phyloP scores from a whole-genome alignment of 2,113 vertebrate species.

The Etia nguti region DNA sequence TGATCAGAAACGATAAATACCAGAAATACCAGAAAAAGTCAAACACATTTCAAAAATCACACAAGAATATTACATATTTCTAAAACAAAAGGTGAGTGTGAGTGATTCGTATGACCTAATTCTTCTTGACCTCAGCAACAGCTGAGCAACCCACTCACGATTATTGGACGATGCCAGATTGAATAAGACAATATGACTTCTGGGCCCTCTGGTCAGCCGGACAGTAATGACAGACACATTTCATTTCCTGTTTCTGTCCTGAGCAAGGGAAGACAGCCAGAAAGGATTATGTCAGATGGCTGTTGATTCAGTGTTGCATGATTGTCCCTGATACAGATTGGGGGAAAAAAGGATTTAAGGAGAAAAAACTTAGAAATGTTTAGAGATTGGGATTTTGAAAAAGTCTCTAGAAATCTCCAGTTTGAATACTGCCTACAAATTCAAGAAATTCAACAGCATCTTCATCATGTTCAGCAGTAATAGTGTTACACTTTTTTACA shows the following conservation, averaged over 20 bases:
- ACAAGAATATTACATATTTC: background rate
- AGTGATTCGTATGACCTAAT: background rate
- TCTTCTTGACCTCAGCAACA: background rate
- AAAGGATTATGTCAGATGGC: slow-evolving; percentile 26
- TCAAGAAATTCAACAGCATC: background rate
- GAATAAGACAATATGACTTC: background rate
- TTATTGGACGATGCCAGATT: background rate
- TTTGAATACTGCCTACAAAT: background rate
- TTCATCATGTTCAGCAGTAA: background rate
- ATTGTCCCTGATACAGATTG: background rate
- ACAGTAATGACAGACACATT: background rate
- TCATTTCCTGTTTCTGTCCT: slow-evolving; percentile 31
- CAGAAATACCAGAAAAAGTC: background rate
- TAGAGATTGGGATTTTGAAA: background rate
- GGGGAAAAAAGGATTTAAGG: background rate
- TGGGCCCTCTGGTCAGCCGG: background rate
- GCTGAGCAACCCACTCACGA: background rate
- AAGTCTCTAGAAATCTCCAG: background rate
- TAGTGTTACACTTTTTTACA: background rate
- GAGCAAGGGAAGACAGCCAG: background rate
- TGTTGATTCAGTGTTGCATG: background rate
- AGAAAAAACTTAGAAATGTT: background rate
- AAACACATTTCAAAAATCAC: background rate
- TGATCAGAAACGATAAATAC: background rate
- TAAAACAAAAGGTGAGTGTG: background rate